Evolutionary conservation across 2,888 invertebrate species (phyloP).

Genomic region (Netelia inedita): DNA sequence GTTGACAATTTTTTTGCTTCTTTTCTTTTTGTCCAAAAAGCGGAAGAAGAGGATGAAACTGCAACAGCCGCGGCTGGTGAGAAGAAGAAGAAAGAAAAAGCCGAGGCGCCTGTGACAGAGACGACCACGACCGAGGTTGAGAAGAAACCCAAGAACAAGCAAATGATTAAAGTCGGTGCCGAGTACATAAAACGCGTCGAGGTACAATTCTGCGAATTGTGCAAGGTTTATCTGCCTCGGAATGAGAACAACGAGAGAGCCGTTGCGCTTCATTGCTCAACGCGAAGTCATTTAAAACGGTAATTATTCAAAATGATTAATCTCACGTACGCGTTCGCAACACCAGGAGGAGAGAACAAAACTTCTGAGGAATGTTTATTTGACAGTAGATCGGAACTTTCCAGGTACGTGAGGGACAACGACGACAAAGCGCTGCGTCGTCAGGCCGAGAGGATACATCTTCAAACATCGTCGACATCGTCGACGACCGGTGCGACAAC

Average conservation of each 20-base stretch:
- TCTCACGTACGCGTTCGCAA: background rate
- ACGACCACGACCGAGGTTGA: conserved; percentile 74
- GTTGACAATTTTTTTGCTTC: background rate
- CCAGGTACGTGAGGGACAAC: conserved; percentile 90
- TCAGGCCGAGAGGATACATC: conserved; percentile 89
- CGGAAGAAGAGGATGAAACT: conserved; percentile 86
- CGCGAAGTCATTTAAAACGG: conserved; percentile 91
- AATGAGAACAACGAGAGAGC: conserved; percentile 88
- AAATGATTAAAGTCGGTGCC: conserved; percentile 91
- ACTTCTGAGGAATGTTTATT: conserved; percentile 52
- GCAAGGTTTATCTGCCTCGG: conserved; percentile 91
- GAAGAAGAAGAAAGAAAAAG: conserved; percentile 86
- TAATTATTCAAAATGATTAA: conserved; percentile 65
- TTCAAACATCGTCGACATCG: conserved; percentile 79
- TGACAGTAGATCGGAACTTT: conserved; percentile 67
- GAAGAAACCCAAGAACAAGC: conserved; percentile 87
- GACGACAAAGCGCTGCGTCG: conserved; percentile 91
- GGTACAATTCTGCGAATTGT: conserved; percentile 93
- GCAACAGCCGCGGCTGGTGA: conserved; percentile 83
- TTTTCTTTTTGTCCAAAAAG: conserved; percentile 67
- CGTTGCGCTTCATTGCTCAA: conserved; percentile 90
- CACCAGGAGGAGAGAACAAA: background rate
- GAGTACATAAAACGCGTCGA: conserved; percentile 93
- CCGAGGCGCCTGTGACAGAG: conserved; percentile 77
- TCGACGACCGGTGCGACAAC: conserved; percentile 73